Percentiles rank a stretch among this genome's conserved stretches.
Conservation (phyloP, 2,888 invertebrate genomes). For the Drosophila lacicola region DNA sequence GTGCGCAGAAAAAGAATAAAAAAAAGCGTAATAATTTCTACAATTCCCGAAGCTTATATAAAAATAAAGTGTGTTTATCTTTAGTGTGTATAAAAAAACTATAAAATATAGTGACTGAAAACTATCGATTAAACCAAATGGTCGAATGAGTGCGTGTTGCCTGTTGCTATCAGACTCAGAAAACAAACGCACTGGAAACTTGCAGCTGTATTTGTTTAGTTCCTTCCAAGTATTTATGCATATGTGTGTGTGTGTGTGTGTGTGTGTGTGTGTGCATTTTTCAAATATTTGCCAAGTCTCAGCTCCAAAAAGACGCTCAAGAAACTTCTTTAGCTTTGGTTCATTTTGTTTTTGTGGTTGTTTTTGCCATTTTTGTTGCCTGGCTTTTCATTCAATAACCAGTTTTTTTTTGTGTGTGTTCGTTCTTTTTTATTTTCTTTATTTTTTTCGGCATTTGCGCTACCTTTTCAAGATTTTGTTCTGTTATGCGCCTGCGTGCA, state of each 20-base stretch:
- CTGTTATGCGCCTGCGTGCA: constrained; percentile 55
- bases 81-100: constrained; percentile 31
- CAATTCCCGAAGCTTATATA: constrained; percentile 26
- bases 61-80: constrained; percentile 53
- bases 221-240: constrained; percentile 47
- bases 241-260: constrained; percentile 8
- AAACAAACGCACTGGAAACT: constrained; percentile 11
- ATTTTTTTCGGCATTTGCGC: constrained; percentile 45
- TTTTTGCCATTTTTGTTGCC: constrained; percentile 62
- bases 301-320: constrained; percentile 43
- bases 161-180: constrained; percentile 26
- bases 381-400: constrained; percentile 81
- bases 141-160: constrained; percentile 27
- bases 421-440: constrained; percentile 42
- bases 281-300: constrained; percentile 65
- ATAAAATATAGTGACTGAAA: constrained; percentile 39
- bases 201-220: constrained; percentile 9
- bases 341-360: constrained; percentile 37
- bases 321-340: constrained; percentile 69
- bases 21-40: constrained; percentile 46
- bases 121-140: constrained; percentile 21
- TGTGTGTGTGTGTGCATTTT: constrained; percentile 59
- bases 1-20: constrained; percentile 27
- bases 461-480: constrained; percentile 28
- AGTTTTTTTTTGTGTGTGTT: constrained; percentile 69